Evolutionary conservation across 2,797 vertebrate genomes (phyloP).

Genomic region (Gorsachius magnificus): DNA sequence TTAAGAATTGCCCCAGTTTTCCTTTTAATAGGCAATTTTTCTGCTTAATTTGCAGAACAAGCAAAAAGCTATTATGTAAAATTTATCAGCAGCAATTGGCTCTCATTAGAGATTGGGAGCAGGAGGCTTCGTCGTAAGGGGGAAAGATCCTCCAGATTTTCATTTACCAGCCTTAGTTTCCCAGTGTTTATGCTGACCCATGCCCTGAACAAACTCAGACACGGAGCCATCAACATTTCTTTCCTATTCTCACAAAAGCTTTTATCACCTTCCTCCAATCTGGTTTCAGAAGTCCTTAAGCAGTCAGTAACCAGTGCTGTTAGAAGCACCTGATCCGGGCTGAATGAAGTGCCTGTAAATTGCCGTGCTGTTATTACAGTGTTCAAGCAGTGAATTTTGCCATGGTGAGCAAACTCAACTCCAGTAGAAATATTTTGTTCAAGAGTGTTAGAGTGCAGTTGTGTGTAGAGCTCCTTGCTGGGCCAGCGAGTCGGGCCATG

Average conservation of each 20-base stretch:
- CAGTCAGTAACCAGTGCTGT: background rate
- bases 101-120: slow-evolving; percentile 40
- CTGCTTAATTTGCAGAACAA: slow-evolving; percentile 72
- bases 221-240: background rate
- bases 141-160: background rate
- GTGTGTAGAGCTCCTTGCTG: background rate
- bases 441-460: background rate
- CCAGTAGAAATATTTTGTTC: background rate
- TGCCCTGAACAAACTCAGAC: background rate
- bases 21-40: slow-evolving; percentile 59
- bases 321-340: background rate
- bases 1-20: slow-evolving; percentile 60
- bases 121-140: background rate
- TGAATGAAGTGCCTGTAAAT: background rate
- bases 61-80: slow-evolving; percentile 60
- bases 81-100: slow-evolving; percentile 62
- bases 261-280: background rate
- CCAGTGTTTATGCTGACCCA: background rate
- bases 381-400: background rate
- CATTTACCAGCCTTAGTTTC: background rate
- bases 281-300: background rate
- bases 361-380: background rate
- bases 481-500: accelerated
- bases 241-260: background rate
- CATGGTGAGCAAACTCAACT: background rate